These are phyloP conservation scores for Tauraco hartlaubi DNA, from an alignment of 2,797 vertebrate genomes.

Conservation along the genomic window DNA sequence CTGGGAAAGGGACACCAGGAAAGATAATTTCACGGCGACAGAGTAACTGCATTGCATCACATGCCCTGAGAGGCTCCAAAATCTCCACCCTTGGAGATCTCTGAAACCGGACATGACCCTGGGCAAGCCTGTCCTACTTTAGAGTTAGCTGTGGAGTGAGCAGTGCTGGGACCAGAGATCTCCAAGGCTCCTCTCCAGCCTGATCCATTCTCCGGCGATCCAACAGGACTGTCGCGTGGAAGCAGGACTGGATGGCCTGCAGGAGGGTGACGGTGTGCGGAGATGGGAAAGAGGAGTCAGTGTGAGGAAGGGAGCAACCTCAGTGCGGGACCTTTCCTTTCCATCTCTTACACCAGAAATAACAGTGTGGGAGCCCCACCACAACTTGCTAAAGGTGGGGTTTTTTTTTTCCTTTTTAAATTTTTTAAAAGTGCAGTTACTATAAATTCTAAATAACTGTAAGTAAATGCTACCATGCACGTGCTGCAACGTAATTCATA, in stretches of 20 bases:
- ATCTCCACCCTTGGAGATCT: background rate
- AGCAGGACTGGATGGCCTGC: background rate
- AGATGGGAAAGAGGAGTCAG: background rate
- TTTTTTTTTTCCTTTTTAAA: too few relatives aligned
- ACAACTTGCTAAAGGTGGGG: background rate
- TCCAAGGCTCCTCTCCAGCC: background rate
- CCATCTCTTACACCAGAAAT: background rate
- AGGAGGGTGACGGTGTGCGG: background rate
- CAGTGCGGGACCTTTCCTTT: background rate
- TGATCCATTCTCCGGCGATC: background rate
- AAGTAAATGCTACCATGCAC: background rate
- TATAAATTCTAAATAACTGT: background rate
- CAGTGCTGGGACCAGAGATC: background rate
- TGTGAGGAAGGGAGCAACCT: background rate
- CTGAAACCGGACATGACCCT: background rate
- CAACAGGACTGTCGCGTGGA: accelerated
- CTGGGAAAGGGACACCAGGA: background rate
- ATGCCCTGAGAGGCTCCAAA: accelerated
- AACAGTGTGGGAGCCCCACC: background rate
- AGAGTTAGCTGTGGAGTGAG: background rate
- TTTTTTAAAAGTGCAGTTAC: background rate
- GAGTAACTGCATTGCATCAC: background rate
- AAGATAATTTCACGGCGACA: background rate
- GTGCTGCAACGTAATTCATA: background rate
- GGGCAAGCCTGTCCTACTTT: background rate